These are phyloP conservation scores for Plectrocnemia conspersa DNA, from an alignment of 1,140 invertebrate genomes.

Conservation along the genomic window DNA sequence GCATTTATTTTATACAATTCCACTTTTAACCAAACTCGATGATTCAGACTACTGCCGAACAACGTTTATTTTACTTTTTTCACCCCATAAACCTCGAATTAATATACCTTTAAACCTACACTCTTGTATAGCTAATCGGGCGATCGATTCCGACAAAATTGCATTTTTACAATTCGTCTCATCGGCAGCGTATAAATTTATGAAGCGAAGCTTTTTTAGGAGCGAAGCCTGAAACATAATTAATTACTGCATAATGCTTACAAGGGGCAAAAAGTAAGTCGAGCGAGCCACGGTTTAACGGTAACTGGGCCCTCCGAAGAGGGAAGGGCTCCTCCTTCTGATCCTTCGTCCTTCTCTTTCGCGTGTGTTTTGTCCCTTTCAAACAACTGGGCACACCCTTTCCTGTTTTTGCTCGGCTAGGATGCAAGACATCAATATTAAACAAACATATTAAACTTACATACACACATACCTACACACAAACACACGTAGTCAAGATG, in stretches of 20 bases:
- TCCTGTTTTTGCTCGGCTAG: slow-evolving; percentile 10
- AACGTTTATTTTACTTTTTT: neutral
- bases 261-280: neutral
- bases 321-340: neutral
- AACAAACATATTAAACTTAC: slow-evolving; percentile 15
- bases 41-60: too few relatives aligned
- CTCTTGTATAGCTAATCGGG: too few relatives aligned
- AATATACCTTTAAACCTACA: neutral
- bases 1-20: too few relatives aligned
- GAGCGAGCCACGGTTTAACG: slow-evolving; percentile 15
- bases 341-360: neutral
- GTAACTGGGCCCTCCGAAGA: neutral
- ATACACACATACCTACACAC: neutral
- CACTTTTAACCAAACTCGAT: too few relatives aligned
- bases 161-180: too few relatives aligned
- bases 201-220: neutral
- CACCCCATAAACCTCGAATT: neutral
- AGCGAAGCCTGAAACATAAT: neutral
- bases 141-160: too few relatives aligned
- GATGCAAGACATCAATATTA: slow-evolving; percentile 16
- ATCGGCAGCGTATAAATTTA: too few relatives aligned
- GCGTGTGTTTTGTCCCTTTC: neutral
- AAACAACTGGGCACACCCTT: neutral
- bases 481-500: neutral
- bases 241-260: neutral